phyloP scores from a whole-genome alignment of 1,140 invertebrate genomes.

The Aphelenchoides besseyi region DNA sequence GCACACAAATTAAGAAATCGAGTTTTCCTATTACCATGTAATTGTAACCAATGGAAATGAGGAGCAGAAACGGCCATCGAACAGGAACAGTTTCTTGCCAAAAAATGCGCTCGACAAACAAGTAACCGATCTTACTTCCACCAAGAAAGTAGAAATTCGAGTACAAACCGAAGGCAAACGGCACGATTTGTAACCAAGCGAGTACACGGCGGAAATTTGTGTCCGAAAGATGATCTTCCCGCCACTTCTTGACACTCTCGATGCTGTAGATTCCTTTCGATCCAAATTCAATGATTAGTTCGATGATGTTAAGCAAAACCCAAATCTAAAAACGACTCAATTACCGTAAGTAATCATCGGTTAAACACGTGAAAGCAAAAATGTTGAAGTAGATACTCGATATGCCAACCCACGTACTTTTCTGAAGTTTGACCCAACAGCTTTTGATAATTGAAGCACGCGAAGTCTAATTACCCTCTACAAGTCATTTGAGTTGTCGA shows the following conservation, averaged over 20 bases:
- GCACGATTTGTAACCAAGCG: conserved; percentile 56
- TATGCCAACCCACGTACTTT: not conserved
- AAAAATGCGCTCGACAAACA: conserved; percentile 61
- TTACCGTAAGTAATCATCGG: not conserved
- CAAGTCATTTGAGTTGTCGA: too few species aligned
- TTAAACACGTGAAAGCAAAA: not conserved
- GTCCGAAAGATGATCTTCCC: conserved; percentile 51
- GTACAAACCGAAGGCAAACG: conserved; percentile 61
- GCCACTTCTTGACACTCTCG: conserved; percentile 38
- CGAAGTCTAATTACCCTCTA: too few species aligned
- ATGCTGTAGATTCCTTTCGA: conserved; percentile 55
- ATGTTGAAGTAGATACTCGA: not conserved
- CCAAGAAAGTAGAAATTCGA: conserved; percentile 63
- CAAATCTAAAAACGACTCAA: conserved; percentile 51
- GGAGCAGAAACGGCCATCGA: conserved; percentile 58
- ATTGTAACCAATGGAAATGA: conserved; percentile 57
- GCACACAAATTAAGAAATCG: not conserved
- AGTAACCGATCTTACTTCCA: conserved; percentile 53
- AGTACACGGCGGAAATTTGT: conserved; percentile 53
- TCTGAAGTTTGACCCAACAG: not conserved
- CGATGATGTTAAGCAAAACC: conserved; percentile 58
- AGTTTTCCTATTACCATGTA: conserved; percentile 48
- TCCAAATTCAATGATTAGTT: conserved; percentile 58
- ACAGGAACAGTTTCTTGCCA: conserved; percentile 59
- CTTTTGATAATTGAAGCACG: too few species aligned